A percentile compares a stretch with the other conserved stretches of the same genome.
phyloP scores from a whole-genome alignment of 2,113 vertebrate species.

The Oceanites oceanicus region DNA sequence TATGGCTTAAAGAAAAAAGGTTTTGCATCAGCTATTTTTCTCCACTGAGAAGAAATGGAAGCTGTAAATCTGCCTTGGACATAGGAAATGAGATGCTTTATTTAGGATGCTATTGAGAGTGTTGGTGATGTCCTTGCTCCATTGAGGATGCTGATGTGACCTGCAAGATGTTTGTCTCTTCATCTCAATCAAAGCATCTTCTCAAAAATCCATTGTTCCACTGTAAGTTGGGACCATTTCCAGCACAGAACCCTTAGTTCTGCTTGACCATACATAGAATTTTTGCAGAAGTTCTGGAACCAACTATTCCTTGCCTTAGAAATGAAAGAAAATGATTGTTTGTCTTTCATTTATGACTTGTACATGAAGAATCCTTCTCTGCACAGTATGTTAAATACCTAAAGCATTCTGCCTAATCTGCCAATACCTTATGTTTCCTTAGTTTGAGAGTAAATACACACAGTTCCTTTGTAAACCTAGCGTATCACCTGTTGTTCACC shows the following conservation, averaged over 20 bases:
- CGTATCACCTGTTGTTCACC: neutral
- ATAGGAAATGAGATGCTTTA: constrained; percentile 48
- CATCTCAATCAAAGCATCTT: neutral
- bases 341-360: neutral
- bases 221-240: neutral
- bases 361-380: neutral
- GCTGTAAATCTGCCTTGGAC: constrained; percentile 52
- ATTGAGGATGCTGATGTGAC: neutral
- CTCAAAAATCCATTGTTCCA: neutral
- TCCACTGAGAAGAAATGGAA: constrained; percentile 38
- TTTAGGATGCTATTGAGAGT: constrained; percentile 42
- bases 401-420: neutral
- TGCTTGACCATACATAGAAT: neutral
- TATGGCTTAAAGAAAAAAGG: constrained; percentile 36
- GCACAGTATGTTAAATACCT: neutral
- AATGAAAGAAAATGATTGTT: neutral
- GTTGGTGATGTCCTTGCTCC: constrained; percentile 7
- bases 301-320: neutral
- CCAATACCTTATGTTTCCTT: neutral
- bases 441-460: neutral
- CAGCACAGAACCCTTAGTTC: neutral
- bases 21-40: constrained; percentile 53
- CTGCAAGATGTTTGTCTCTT: neutral
- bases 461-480: neutral
- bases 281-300: neutral